Evolutionary conservation across 2,888 invertebrate genomes (phyloP), one percentile per base, ranked within the genome.

Genomic region (Mesoligia furuncula): DNA sequence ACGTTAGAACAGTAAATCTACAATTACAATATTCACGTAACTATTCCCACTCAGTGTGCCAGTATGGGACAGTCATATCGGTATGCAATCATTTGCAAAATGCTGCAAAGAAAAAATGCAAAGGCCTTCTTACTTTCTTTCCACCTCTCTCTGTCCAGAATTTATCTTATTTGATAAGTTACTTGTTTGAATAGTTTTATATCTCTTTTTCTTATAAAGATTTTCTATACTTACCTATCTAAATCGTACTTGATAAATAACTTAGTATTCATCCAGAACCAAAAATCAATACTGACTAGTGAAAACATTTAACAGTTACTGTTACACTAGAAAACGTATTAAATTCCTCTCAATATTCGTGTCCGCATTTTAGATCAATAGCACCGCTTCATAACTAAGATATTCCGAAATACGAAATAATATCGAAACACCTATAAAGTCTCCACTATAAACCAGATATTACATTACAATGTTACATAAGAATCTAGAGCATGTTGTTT

Each of bases 401-500:
- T 48, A 82, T 82, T 78, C 36, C 45, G 45, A 51, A 68, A 70
- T 75, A 70, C 31, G 61, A 71, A 67, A 72, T 62, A 62, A 31
- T 73, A 67, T 62, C 27, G 36, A 79, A 57, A 74, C 48, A 57
- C 42, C 48, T 13, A 64, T 71, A 83, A 62, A 71, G 20, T 67
- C 13, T 62, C 61, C 45, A 73, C 54, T 70, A 24, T 51, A 79
- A 75, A 68, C 75, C 39, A 39, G 71, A 75, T 75, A 82, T 82
- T 69, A 68, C 57, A 67, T 74, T 73, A 81, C 51, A 67, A 57
- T 2, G n/a, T 83, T 83, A 83, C 80, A 75, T 83, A 83, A 83
- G 45, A 83, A 79, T 79, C 61, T 83, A 48, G 84, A 83, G 64
- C 76, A 76, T 27, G 84, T 82, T 73, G 61, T 76, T 80, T 68